phyloP scores from a whole-genome alignment of 2,113 vertebrate species.

The Piaya cayana region DNA sequence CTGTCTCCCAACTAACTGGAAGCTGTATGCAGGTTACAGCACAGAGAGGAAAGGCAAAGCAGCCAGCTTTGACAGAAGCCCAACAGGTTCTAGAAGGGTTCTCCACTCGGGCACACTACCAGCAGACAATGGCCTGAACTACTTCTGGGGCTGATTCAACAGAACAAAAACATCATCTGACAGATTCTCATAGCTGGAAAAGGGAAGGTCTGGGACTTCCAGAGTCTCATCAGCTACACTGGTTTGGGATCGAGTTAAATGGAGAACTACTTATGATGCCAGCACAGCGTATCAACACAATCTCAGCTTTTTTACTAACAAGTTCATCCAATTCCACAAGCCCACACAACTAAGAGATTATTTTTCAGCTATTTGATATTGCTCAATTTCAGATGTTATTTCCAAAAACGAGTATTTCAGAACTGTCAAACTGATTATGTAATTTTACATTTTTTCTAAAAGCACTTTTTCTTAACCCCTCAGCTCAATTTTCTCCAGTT shows the following conservation, averaged over 20 bases:
- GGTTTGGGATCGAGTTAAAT: background rate
- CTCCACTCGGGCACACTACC: background rate
- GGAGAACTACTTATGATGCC: background rate
- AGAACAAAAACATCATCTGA: background rate
- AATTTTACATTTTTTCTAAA: background rate
- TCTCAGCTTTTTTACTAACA: background rate
- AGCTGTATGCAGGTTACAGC: background rate
- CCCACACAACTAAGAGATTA: background rate
- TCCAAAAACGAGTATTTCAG: background rate
- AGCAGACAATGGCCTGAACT: rapidly evolving
- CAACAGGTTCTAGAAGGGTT: background rate
- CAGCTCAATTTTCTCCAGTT: background rate
- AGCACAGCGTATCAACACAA: background rate
- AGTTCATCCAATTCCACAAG: background rate
- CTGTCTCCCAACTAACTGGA: background rate
- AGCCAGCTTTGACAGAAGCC: background rate
- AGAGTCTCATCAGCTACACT: background rate
- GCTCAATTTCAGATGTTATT: background rate
- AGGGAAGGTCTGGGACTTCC: background rate
- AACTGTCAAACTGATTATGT: background rate
- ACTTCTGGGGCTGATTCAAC: background rate
- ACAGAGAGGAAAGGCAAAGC: background rate
- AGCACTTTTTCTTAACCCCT: background rate
- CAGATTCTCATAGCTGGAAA: background rate
- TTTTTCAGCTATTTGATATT: background rate